A percentile compares a stretch with the other conserved stretches of the same genome.
Evolutionary conservation across 2,113 vertebrate genomes (phyloP).

Genomic region (Saguinus midas): DNA sequence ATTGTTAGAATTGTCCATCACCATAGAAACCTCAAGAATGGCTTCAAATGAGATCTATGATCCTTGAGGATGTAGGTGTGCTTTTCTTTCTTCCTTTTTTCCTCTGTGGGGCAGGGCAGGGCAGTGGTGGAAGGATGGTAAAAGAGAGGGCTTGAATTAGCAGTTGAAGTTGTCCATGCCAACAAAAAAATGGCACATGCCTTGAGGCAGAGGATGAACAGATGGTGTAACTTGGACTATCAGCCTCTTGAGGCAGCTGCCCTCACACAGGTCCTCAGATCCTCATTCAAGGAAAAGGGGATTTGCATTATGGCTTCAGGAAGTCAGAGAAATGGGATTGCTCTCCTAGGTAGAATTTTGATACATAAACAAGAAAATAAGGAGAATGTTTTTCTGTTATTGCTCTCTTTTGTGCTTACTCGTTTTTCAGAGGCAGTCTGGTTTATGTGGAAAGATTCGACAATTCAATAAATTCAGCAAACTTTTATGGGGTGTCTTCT

Average conservation of each 20-base stretch:
- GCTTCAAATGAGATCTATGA: conserved; percentile 47
- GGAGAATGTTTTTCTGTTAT: conserved; percentile 1
- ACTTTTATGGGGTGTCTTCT: conserved; percentile 55
- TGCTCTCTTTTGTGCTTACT: conserved; percentile 20
- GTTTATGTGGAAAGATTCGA: conserved; percentile 42
- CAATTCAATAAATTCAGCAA: conserved; percentile 62
- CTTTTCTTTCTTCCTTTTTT: not conserved
- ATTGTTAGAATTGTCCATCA: conserved; percentile 44
- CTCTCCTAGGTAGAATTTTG: conserved; percentile 41
- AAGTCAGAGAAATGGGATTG: conserved; percentile 28
- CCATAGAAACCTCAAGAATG: conserved; percentile 66
- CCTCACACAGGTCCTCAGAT: not conserved
- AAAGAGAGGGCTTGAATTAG: conserved; percentile 18
- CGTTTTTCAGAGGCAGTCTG: conserved; percentile 29
- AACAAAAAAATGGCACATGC: not conserved
- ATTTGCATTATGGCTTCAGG: not conserved
- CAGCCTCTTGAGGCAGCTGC: not conserved
- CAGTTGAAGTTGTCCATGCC: not conserved
- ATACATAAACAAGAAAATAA: conserved; percentile 47
- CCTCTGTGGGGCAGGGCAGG: not conserved
- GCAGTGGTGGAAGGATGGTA: not conserved
- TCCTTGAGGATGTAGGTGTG: conserved; percentile 20
- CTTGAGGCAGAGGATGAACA: not conserved
- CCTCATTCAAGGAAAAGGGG: not conserved
- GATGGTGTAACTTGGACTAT: not conserved